Evolutionary conservation across 2,113 vertebrate genomes (phyloP).

Genomic region (Monopterus albus): DNA sequence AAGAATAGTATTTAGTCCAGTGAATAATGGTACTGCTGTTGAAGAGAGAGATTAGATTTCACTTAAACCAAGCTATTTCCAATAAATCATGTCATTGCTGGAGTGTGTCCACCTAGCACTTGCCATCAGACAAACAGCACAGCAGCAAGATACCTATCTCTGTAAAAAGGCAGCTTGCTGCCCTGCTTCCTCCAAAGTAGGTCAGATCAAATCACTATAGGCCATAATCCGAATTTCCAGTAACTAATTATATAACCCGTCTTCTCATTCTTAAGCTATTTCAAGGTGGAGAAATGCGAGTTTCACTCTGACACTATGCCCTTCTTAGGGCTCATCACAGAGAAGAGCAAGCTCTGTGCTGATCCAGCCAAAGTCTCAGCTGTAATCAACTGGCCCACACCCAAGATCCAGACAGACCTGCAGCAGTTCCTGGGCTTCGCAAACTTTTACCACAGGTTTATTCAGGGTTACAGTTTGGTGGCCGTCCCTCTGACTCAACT

Average conservation of each 20-base stretch:
- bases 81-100: conserved; percentile 42
- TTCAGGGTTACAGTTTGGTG: too few relatives aligned
- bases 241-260: conserved; percentile 82
- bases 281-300: conserved; percentile 30
- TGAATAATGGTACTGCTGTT: background rate
- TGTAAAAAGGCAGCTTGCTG: conserved; percentile 79
- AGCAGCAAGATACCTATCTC: conserved; percentile 77
- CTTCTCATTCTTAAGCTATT: conserved; percentile 52
- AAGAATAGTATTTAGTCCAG: background rate
- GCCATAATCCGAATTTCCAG: conserved; percentile 81
- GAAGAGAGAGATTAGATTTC: background rate
- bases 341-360: too few relatives aligned
- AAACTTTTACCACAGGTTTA: too few relatives aligned
- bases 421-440: too few relatives aligned
- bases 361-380: too few relatives aligned
- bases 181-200: conserved; percentile 87
- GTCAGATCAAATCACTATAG: conserved; percentile 81
- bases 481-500: too few relatives aligned
- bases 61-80: background rate
- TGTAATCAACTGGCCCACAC: too few relatives aligned
- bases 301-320: too few relatives aligned
- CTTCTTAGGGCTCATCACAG: too few relatives aligned
- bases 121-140: conserved; percentile 65
- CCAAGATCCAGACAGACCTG: too few relatives aligned
- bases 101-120: conserved; percentile 68